These are phyloP conservation scores for Dromiciops gliroides DNA, from an alignment of 2,113 vertebrate genomes.

Conservation along the genomic window DNA sequence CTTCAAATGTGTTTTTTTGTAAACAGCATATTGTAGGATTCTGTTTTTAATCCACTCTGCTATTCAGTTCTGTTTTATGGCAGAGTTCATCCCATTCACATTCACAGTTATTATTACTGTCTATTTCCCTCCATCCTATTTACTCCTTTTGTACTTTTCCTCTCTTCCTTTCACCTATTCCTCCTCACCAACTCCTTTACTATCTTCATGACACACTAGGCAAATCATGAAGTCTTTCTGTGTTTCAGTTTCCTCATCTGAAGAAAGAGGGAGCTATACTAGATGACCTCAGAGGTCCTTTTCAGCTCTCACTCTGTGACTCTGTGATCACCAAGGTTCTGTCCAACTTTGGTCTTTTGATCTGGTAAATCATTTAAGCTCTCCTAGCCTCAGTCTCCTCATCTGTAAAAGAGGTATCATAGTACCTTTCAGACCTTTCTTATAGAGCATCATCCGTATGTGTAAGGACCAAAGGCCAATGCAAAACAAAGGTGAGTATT, in stretches of 20 bases:
- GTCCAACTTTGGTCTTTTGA: background rate
- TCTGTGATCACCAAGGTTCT: background rate
- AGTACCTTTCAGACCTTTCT: background rate
- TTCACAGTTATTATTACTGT: too few relatives aligned
- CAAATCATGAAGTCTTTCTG: background rate
- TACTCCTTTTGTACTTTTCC: too few relatives aligned
- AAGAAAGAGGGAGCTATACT: background rate
- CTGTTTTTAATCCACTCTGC: too few relatives aligned
- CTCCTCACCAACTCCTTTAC: too few relatives aligned
- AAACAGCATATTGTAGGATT: too few relatives aligned
- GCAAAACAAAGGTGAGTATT: background rate
- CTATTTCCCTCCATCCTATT: too few relatives aligned
- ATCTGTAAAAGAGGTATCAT: conserved; percentile 11
- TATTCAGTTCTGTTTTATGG: too few relatives aligned
- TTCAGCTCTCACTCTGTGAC: background rate
- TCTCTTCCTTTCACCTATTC: too few relatives aligned
- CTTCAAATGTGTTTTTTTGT: too few relatives aligned
- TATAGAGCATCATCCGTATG: background rate
- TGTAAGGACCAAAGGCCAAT: background rate
- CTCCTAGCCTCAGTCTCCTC: conserved; percentile 13
- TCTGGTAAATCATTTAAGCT: conserved; percentile 14
- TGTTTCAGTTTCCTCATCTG: background rate
- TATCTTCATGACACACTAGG: background rate
- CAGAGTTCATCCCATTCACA: too few relatives aligned
- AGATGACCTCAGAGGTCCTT: background rate